A percentile compares a stretch with the other conserved stretches of the same genome.
Conservation (phyloP, 2,797 vertebrate species). For the Coranthus polyacanthus region DNA sequence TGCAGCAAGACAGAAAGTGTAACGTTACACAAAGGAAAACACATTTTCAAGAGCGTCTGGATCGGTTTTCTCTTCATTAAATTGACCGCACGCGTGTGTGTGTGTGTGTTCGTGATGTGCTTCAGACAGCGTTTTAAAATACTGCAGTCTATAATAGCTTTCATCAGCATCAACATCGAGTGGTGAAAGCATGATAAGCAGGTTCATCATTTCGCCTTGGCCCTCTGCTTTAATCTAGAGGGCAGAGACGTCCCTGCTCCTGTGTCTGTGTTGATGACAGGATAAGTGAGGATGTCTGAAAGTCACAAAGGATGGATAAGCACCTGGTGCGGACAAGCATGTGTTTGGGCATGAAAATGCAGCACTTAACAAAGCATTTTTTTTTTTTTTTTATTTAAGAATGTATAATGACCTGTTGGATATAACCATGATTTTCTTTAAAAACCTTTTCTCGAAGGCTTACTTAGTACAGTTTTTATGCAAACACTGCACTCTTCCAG, state of each 20-base stretch:
- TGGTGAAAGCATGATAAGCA: conserved; percentile 60
- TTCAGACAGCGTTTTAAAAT: not conserved
- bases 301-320: conserved; percentile 58
- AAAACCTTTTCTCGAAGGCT: not conserved
- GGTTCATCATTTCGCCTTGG: conserved; percentile 58
- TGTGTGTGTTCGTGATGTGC: not conserved
- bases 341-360: conserved; percentile 29
- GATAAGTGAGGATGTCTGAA: conserved; percentile 68
- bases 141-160: conserved; percentile 13
- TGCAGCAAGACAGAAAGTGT: not conserved
- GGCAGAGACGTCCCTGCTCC: conserved; percentile 47
- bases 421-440: conserved; percentile 14
- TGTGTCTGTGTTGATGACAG: conserved; percentile 62
- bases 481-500: conserved; percentile 15
- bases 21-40: not conserved
- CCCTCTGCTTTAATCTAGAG: conserved; percentile 58
- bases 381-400: conserved; percentile 30
- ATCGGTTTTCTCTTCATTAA: not conserved
- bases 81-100: not conserved
- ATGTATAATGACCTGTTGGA: conserved; percentile 25
- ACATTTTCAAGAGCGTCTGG: not conserved
- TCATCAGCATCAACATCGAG: conserved; percentile 54
- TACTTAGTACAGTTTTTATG: conserved; percentile 3
- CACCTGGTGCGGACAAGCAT: conserved; percentile 33
- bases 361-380: conserved; percentile 12